Evolutionary conservation across 1,140 invertebrate species (phyloP), one percentile per base, ranked within the genome.

Genomic region (Hylaeus volcanicus): DNA sequence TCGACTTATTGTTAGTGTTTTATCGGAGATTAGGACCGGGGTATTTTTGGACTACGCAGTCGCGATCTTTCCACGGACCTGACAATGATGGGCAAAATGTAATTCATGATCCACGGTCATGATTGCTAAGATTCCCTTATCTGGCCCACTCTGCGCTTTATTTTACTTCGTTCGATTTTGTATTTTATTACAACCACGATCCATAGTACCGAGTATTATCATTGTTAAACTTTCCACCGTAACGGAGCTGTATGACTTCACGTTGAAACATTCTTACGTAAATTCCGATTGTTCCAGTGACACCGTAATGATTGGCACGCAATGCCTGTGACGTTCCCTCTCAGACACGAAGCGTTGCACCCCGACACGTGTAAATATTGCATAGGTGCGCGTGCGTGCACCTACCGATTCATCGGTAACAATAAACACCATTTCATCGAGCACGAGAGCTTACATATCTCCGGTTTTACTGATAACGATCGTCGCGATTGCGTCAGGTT

Each of bases 401-500:
- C 56, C 45, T 15, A 60, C 41, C 51, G 77, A 79, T 74, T 79
- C 77, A 60, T 48, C 41, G 53, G 11, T 26, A 65, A 58, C 77
- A 43, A 74, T 74, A 51, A 65, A 64, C 53, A 48, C 8, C n/a
- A 0, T 65, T 74, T 43, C 12, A 64, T 55, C 58, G 26, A 12
- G 56, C 58, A 37, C 37, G 51, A 14, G 53, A 58, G 48, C 45
- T 8, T 15, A 12, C 41, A 76, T 53, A 15, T 64, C 74, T 61
- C 69, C 41, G 5, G 5, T 58, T 41, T 4, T 68, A 68, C 41
- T 55, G 71, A 15, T 43, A 84, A 78, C 41, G 14, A 6, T 6
- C 39, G 60, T 53, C 48, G 61, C 39, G 53, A 70, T 86, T 83
- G 73, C 84, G 12, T 79, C 81, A 83, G 58, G 6, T 43, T 26